Percentiles rank a stretch among this genome's conserved stretches.
Conservation (phyloP, 1,140 invertebrate species). For the Bombus turneri region DNA sequence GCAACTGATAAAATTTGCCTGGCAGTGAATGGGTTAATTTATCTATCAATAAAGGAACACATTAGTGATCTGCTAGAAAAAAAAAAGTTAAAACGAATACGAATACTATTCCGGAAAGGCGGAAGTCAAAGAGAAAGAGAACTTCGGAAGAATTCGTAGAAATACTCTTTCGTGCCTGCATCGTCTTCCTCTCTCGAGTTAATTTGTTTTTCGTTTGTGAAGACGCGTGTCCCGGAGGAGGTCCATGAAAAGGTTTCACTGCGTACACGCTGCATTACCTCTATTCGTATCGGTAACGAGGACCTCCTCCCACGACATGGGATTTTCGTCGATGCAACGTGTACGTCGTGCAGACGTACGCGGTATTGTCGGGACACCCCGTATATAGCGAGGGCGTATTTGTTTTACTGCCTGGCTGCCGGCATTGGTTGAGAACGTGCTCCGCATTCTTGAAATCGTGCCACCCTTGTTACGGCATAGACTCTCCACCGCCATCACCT, state of each 20-base stretch:
- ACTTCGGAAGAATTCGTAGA: background rate
- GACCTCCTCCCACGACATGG: conserved; percentile 52
- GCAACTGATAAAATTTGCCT: too few relatives aligned
- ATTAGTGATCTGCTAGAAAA: too few relatives aligned
- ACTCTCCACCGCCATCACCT: conserved; percentile 54
- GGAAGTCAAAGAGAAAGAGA: too few relatives aligned
- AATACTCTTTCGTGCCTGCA: background rate
- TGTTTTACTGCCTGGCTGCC: conserved; percentile 82
- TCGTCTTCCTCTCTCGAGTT: conserved; percentile 25
- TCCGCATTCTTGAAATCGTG: conserved; percentile 81
- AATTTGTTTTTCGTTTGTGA: conserved; percentile 54
- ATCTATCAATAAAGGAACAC: too few relatives aligned
- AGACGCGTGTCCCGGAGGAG: conserved; percentile 51
- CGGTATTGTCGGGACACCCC: conserved; percentile 76
- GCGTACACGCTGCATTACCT: conserved; percentile 69
- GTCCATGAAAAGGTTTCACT: conserved; percentile 69
- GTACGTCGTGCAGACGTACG: conserved; percentile 33
- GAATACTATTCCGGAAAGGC: too few relatives aligned
- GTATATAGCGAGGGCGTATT: conserved; percentile 79
- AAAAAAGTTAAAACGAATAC: too few relatives aligned
- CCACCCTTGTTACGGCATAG: conserved; percentile 78
- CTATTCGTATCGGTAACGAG: conserved; percentile 74
- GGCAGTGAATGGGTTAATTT: too few relatives aligned
- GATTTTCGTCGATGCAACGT: conserved; percentile 8
- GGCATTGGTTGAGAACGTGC: conserved; percentile 82